phyloP scores from a whole-genome alignment of 2,797 vertebrate genomes.

The Cheirogaleus major region DNA sequence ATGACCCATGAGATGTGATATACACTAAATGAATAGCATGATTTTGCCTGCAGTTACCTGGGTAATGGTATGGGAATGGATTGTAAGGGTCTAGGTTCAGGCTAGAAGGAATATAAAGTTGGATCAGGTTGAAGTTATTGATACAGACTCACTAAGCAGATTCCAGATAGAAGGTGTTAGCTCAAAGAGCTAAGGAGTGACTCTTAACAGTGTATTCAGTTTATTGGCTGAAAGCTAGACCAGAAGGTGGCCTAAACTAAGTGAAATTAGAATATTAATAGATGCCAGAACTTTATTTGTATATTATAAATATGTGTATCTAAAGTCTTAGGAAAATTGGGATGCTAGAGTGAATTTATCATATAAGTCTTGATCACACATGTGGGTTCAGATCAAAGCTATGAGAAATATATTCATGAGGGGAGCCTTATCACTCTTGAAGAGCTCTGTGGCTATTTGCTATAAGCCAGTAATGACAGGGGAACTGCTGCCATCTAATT shows the following conservation, averaged over 20 bases:
- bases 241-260: not conserved
- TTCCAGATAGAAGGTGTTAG: constrained; percentile 2
- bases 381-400: not conserved
- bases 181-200: not conserved
- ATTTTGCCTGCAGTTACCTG: not conserved
- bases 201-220: not conserved
- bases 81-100: not conserved
- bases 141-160: not conserved
- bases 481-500: not conserved
- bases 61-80: not conserved
- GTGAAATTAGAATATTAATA: not conserved
- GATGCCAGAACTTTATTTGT: not conserved
- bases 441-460: not conserved
- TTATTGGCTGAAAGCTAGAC: not conserved
- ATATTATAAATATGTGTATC: not conserved
- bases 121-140: not conserved
- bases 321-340: not conserved
- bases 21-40: not conserved
- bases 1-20: not conserved
- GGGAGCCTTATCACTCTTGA: not conserved
- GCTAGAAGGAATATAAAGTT: constrained; percentile 2
- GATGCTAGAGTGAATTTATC: not conserved
- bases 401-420: not conserved
- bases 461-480: not conserved
- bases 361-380: not conserved